Percentiles rank a stretch among this genome's conserved stretches.
These are phyloP conservation scores for Andrena dorsata DNA, from an alignment of 2,888 invertebrate genomes.

Conservation along the genomic window DNA sequence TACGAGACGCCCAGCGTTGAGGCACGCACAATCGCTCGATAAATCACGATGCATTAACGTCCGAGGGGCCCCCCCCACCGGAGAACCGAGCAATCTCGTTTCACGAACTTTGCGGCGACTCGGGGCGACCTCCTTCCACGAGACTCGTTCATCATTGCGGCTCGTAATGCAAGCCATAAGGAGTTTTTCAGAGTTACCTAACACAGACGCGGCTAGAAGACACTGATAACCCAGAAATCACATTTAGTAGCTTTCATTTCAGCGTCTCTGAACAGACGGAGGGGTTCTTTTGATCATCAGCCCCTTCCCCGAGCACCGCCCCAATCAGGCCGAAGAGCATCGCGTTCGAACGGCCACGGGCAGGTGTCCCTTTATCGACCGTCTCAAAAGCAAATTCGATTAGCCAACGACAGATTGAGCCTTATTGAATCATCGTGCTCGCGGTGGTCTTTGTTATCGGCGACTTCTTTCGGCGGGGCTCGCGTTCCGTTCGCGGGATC, in stretches of 20 bases:
- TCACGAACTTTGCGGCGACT: conserved; percentile 1
- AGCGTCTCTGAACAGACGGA: background rate
- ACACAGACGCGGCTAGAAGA: background rate
- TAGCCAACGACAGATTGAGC: conserved; percentile 69
- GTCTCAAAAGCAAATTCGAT: conserved; percentile 68
- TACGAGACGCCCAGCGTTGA: conserved; percentile 14
- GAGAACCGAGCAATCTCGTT: conserved; percentile 5
- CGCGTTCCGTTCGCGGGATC: conserved; percentile 8
- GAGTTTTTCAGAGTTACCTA: no score
- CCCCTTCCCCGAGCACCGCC: background rate
- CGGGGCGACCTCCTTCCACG: background rate
- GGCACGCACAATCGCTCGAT: conserved; percentile 43
- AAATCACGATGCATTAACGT: conserved; percentile 39
- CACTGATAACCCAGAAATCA: conserved; percentile 26
- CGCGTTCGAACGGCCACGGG: conserved; percentile 34
- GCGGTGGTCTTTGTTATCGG: conserved; percentile 63
- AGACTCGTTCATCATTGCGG: background rate
- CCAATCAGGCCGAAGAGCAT: conserved; percentile 9
- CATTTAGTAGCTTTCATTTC: conserved; percentile 26
- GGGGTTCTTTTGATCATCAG: conserved; percentile 27
- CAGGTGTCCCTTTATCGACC: conserved; percentile 48
- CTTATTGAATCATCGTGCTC: conserved; percentile 69
- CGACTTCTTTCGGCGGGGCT: conserved; percentile 42
- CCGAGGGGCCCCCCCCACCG: background rate
- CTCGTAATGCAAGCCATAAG: no score